Evolutionary conservation across 2,113 vertebrate genomes (phyloP).

Genomic region (Neodontobutis hainanensis): DNA sequence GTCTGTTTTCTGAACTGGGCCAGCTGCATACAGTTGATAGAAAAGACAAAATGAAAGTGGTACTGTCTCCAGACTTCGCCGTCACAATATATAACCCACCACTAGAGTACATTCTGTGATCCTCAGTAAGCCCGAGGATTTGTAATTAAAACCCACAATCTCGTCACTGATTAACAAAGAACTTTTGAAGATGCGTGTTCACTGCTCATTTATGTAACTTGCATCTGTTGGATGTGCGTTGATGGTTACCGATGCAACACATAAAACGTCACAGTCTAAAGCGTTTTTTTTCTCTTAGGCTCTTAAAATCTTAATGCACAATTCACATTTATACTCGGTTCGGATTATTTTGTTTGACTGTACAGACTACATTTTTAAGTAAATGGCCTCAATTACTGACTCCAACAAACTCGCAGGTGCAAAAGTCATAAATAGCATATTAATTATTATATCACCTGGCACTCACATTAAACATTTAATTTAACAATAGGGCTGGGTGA

Average conservation of each 20-base stretch:
- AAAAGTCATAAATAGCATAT: no score
- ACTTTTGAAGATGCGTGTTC: constrained; percentile 13
- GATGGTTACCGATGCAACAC: constrained; percentile 24
- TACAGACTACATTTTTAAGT: not conserved
- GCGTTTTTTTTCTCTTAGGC: not conserved
- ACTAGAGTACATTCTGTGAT: not conserved
- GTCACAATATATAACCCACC: not conserved
- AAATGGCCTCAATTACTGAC: no score
- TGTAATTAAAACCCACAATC: constrained; percentile 4
- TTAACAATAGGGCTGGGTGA: no score
- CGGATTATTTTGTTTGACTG: not conserved
- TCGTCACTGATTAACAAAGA: constrained; percentile 19
- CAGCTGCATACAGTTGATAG: not conserved
- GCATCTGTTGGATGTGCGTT: constrained; percentile 32
- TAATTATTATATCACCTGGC: no score
- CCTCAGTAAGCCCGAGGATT: constrained; percentile 2
- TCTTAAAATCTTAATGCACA: not conserved
- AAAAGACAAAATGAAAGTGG: not conserved
- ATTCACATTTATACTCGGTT: not conserved
- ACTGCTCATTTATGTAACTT: constrained; percentile 41
- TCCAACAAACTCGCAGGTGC: no score
- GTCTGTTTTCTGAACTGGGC: no score
- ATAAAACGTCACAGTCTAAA: constrained; percentile 7
- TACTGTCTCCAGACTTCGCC: not conserved
- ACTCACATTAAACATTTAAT: no score